A percentile compares a stretch with the other conserved stretches of the same genome.
Conservation (phyloP, 2,888 invertebrate genomes). For the Hirtodrosophila alboralis region DNA sequence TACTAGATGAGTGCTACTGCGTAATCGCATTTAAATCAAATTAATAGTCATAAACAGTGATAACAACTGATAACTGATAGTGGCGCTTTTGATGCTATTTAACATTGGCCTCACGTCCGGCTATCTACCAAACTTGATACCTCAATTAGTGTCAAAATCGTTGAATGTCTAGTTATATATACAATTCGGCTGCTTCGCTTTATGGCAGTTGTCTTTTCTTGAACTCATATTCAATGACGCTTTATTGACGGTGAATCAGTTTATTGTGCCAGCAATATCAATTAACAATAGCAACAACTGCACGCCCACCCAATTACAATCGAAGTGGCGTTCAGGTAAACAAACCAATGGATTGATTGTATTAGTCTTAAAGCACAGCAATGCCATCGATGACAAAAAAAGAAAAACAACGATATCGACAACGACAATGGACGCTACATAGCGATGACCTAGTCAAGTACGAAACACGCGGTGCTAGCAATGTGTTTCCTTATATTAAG, state of each 20-base stretch:
- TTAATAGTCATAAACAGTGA: slow-evolving; percentile 24
- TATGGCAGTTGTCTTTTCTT: slow-evolving; percentile 38
- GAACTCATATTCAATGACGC: slow-evolving; percentile 60
- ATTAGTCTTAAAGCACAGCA: slow-evolving; percentile 55
- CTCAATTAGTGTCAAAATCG: slow-evolving; percentile 47
- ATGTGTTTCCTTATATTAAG: slow-evolving; percentile 41
- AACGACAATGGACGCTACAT: slow-evolving; percentile 27
- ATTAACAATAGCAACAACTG: slow-evolving; percentile 58
- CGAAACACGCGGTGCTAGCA: slow-evolving; percentile 22
- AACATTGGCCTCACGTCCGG: slow-evolving; percentile 18
- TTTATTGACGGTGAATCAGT: slow-evolving; percentile 44
- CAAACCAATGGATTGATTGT: slow-evolving; percentile 62
- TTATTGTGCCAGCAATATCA: slow-evolving; percentile 61
- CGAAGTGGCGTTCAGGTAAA: slow-evolving; percentile 47
- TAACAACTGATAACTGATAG: slow-evolving; percentile 5
- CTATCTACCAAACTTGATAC: slow-evolving; percentile 30
- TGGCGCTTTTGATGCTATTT: slow-evolving; percentile 3
- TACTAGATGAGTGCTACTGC: neutral
- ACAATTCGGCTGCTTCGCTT: slow-evolving; percentile 23
- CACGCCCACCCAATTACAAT: slow-evolving; percentile 46
- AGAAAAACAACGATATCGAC: slow-evolving; percentile 21
- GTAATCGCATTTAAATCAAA: slow-evolving; percentile 27
- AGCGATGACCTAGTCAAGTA: slow-evolving; percentile 68
- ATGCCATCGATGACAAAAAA: slow-evolving; percentile 45
- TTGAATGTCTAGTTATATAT: slow-evolving; percentile 11